phyloP scores from a whole-genome alignment of 2,797 vertebrate species.

The Takifugu rubripes region DNA sequence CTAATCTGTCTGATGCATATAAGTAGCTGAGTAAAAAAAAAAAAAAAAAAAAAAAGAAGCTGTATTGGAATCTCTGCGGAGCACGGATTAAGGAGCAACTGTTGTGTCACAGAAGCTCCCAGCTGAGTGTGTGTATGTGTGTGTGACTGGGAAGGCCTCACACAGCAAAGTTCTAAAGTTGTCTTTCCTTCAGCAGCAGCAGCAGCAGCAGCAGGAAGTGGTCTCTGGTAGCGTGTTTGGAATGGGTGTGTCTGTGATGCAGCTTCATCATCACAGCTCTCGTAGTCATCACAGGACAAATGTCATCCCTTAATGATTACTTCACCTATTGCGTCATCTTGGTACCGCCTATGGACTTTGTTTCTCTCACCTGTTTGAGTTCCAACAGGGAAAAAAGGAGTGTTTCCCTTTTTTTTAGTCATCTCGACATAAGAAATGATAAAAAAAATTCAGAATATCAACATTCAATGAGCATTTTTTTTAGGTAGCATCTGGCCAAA shows the following conservation, averaged over 20 bases:
- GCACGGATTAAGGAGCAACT: slow-evolving; percentile 48
- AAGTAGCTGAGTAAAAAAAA: background rate
- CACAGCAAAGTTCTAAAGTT: slow-evolving; percentile 52
- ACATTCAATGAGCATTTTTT: no score
- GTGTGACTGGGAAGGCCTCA: slow-evolving; percentile 30
- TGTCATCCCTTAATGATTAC: slow-evolving; percentile 25
- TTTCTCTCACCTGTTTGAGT: background rate
- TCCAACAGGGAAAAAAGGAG: background rate
- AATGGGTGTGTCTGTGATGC: slow-evolving; percentile 51
- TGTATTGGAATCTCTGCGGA: slow-evolving; percentile 31
- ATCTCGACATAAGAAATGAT: no score
- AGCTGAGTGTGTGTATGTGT: slow-evolving; percentile 30
- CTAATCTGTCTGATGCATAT: slow-evolving; percentile 6
- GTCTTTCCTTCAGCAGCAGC: slow-evolving; percentile 25
- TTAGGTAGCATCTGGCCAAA: no score
- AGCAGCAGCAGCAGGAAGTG: slow-evolving; percentile 46
- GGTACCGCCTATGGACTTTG: slow-evolving; percentile 10
- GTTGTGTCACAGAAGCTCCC: slow-evolving; percentile 44
- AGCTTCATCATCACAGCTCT: slow-evolving; percentile 11
- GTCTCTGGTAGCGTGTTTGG: slow-evolving; percentile 38
- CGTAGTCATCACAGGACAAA: background rate
- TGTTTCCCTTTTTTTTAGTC: no score
- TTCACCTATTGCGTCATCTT: slow-evolving; percentile 24
- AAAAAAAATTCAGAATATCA: no score
- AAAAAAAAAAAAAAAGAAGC: background rate